Evolutionary conservation across 1,140 invertebrate species (phyloP).

Genomic region (Megalonaias nervosa): DNA sequence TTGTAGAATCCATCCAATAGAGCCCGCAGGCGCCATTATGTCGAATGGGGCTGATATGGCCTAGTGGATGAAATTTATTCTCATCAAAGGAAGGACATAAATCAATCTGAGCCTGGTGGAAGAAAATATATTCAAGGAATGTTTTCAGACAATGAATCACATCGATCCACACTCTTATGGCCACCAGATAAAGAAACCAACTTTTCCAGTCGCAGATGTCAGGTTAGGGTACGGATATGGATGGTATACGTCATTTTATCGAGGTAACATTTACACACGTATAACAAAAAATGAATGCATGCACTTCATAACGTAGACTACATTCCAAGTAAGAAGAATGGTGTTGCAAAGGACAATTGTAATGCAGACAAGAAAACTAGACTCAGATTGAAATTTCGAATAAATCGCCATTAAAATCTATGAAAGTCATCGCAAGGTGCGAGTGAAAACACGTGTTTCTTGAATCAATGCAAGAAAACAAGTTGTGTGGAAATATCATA

Average conservation of each 20-base stretch:
- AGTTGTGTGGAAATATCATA: no score
- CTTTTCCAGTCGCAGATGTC: slow-evolving; percentile 9
- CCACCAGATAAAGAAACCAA: background rate
- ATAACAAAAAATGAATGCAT: no score
- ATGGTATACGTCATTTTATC: slow-evolving; percentile 6
- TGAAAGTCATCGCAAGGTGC: no score
- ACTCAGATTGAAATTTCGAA: no score
- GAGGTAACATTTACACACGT: background rate
- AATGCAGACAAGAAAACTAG: no score
- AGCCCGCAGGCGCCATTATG: slow-evolving; percentile 18
- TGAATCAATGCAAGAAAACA: no score
- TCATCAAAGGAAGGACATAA: slow-evolving; percentile 11
- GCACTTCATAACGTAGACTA: no score
- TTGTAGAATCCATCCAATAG: background rate
- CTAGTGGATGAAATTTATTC: slow-evolving; percentile 15
- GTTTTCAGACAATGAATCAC: background rate
- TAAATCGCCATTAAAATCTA: no score
- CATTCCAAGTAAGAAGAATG: no score
- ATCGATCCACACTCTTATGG: no score
- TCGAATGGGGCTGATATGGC: slow-evolving; percentile 20
- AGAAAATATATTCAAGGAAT: background rate
- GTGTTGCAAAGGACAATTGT: no score
- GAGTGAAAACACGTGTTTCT: no score
- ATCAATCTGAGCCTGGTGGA: background rate
- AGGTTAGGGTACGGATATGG: slow-evolving; percentile 12